Base-by-base conservation (phyloP, 2,888 invertebrate genomes). In the Arge pagana region DNA sequence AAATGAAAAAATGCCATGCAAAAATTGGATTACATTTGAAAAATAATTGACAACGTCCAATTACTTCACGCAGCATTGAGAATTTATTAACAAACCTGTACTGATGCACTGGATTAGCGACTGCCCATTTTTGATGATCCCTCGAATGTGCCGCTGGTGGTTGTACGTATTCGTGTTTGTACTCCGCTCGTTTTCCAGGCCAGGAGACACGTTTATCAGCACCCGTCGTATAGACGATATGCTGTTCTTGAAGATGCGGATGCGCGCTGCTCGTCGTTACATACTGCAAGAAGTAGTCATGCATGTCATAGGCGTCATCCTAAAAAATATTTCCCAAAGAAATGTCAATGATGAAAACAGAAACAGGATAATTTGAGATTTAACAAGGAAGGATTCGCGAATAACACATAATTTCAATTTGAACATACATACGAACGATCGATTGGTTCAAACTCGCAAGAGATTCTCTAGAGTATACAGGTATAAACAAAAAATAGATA, bases 111-210 rank as follows among this genome's bases (percentile, higher is more conserved):
- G 82, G 77, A 62, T 77, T 75, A 10, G 81, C 78, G 18, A 83
- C 74, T 50, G 85, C 79, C 78, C 85, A 85, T 62, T 83, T 84
- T 60, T 79, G 81, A 72, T 81, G 82, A 49, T 82, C 77, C 53
- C 80, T 78, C 7, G 80, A 78, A 61, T 83, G 83, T 53, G 85
- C 83, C 57, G 79, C 82, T 39, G 82, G 83, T 49, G 83, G 83
- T 63, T 83, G 82, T 31, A 81, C 78, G 62, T 82, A 83, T 55
- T 81, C 83, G 66, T 79, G 81, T 63, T 82, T 82, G 45, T 78
- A 77, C 58, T 80, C 80, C 11, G 79, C 62, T 35, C 76, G 62
- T 59, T 76, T 75, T 21, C 66, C 70, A 35, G 82, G 81, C 81
- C 83, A 83, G 10, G 83, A 82, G 11, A 82, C 80, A 33, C 83